Evolutionary conservation across 35 echinoderm and acorn worm genomes (phyloP).

Genomic region (Eucidaris tribuloides): DNA sequence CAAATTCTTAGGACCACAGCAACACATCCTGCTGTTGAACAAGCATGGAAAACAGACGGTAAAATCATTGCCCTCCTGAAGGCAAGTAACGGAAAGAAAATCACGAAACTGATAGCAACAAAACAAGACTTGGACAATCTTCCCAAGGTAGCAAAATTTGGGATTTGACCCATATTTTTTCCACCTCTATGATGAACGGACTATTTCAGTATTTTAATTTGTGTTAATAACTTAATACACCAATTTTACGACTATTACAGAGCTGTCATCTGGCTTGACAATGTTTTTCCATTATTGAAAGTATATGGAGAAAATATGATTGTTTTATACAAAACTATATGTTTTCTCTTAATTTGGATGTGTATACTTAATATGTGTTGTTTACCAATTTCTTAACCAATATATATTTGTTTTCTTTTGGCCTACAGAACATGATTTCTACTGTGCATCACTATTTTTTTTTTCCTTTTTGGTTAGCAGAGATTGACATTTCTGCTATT

Average conservation of each 20-base stretch:
- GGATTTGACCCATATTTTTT: too few species aligned
- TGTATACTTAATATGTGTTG: too few species aligned
- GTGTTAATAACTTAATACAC: too few species aligned
- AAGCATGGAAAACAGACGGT: neutral
- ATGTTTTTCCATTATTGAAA: neutral
- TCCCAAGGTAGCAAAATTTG: neutral
- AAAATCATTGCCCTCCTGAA: neutral
- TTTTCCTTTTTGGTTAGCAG: neutral
- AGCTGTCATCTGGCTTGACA: neutral
- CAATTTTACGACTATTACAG: too few species aligned
- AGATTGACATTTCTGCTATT: too few species aligned
- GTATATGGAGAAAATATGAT: neutral
- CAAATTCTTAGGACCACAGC: neutral
- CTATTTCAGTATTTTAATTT: too few species aligned
- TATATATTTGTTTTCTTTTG: too few species aligned
- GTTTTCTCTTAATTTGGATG: too few species aligned
- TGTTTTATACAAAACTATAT: neutral
- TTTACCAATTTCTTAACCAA: too few species aligned
- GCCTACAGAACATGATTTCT: neutral
- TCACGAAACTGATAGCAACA: neutral
- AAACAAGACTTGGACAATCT: neutral
- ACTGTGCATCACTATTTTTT: neutral
- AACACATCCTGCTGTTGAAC: neutral
- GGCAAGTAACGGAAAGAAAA: neutral
- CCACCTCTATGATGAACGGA: too few species aligned